phyloP scores from a whole-genome alignment of 1,140 invertebrate genomes.

The Sinonovacula constricta region DNA sequence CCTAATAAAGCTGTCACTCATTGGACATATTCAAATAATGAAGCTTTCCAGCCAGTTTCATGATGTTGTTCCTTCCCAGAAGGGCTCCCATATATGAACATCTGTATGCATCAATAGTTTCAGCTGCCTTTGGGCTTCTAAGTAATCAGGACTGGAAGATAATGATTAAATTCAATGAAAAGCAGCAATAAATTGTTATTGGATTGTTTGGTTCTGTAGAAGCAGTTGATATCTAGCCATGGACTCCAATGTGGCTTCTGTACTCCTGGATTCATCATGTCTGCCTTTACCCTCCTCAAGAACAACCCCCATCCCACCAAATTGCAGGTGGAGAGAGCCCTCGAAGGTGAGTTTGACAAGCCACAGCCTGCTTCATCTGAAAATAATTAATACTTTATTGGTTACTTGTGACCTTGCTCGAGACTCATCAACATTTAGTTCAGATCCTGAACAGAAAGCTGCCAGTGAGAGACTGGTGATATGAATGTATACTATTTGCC shows the following conservation, averaged over 20 bases:
- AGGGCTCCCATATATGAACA: too few relatives aligned
- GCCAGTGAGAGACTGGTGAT: background rate
- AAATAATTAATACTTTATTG: background rate
- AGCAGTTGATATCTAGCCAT: constrained; percentile 72
- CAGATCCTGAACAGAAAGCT: too few relatives aligned
- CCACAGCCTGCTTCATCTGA: background rate
- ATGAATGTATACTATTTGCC: too few relatives aligned
- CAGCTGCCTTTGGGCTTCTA: too few relatives aligned
- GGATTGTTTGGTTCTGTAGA: constrained; percentile 62
- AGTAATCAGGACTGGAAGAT: too few relatives aligned
- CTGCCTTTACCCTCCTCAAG: constrained; percentile 76
- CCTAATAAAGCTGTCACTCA: too few relatives aligned
- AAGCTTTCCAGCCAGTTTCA: too few relatives aligned
- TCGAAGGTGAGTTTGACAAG: constrained; percentile 65
- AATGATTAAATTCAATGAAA: too few relatives aligned
- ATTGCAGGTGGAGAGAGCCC: constrained; percentile 60
- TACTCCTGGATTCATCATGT: constrained; percentile 79
- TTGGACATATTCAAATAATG: too few relatives aligned
- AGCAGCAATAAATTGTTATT: background rate
- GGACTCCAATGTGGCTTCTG: constrained; percentile 79
- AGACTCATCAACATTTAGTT: background rate
- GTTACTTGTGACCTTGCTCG: background rate
- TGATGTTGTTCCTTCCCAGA: too few relatives aligned
- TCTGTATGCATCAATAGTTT: background rate
- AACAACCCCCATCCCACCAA: constrained; percentile 71